Percentiles rank a stretch among this genome's conserved stretches.
These are phyloP conservation scores for Pinctada fucata DNA, from an alignment of 2,888 invertebrate species.

Conservation along the genomic window DNA sequence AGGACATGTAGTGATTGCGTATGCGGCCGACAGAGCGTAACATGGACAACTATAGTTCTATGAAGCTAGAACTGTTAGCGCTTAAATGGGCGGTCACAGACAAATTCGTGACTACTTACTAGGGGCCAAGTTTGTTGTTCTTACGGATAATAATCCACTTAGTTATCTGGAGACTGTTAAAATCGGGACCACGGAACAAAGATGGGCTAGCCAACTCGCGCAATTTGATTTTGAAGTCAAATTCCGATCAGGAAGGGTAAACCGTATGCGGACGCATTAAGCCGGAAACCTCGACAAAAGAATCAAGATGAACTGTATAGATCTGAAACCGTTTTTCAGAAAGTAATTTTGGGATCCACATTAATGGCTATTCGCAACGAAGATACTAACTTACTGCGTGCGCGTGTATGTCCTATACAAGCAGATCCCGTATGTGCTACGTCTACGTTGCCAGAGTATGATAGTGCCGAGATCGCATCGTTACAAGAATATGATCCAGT, in stretches of 20 bases:
- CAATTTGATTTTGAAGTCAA: slow-evolving; percentile 43
- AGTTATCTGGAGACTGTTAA: slow-evolving; percentile 42
- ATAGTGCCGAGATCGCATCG: slow-evolving; percentile 2
- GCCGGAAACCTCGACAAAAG: slow-evolving; percentile 14
- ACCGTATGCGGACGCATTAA: slow-evolving; percentile 45
- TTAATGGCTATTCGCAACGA: not conserved
- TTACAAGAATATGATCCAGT: slow-evolving; percentile 2
- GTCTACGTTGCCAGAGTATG: not conserved
- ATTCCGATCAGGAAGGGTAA: slow-evolving; percentile 39
- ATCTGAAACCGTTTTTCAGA: slow-evolving; percentile 6
- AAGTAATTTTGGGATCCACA: not conserved
- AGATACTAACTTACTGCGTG: not conserved
- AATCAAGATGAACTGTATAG: not conserved
- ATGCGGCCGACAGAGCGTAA: slow-evolving; percentile 44
- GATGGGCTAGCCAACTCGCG: slow-evolving; percentile 44
- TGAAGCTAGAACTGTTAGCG: slow-evolving; percentile 14
- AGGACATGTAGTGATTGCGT: slow-evolving; percentile 36
- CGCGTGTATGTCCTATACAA: not conserved
- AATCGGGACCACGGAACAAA: slow-evolving; percentile 47
- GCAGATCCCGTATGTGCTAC: not conserved
- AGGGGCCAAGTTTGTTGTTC: slow-evolving; percentile 23
- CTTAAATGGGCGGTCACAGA: slow-evolving; percentile 21
- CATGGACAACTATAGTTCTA: slow-evolving; percentile 23
- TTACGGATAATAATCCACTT: slow-evolving; percentile 45
- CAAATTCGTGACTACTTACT: slow-evolving; percentile 11